These are phyloP conservation scores for Hyposoter dolosus DNA, from an alignment of 2,888 invertebrate genomes.

Conservation along the genomic window DNA sequence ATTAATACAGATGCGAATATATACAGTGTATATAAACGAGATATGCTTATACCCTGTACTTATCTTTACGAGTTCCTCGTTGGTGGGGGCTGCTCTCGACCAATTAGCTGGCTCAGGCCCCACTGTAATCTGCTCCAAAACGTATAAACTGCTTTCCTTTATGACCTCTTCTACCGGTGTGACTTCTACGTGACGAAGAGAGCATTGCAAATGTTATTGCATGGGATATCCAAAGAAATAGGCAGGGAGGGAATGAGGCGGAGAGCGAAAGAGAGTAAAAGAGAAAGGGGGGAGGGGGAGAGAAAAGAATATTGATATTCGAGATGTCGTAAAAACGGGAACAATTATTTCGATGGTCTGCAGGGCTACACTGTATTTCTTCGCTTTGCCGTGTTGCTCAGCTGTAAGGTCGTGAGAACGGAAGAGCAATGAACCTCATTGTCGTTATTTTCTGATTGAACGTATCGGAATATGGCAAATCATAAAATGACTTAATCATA, in stretches of 20 bases:
- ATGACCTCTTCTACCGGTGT: neutral
- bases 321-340: conserved; percentile 27
- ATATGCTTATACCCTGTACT: conserved; percentile 46
- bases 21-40: conserved; percentile 28
- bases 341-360: conserved; percentile 14
- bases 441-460: neutral
- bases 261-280: neutral
- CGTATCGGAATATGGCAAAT: conserved; percentile 12
- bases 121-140: conserved; percentile 48
- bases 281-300: neutral
- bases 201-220: conserved; percentile 29
- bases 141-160: conserved; percentile 42
- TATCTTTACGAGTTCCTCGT: conserved; percentile 57
- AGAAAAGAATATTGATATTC: conserved; percentile 27
- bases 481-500: conserved; percentile 25
- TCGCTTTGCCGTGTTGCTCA: neutral
- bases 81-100: conserved; percentile 34
- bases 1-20: conserved; percentile 44
- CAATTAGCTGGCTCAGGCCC: conserved; percentile 56
- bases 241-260: neutral
- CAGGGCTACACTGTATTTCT: neutral
- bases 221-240: conserved; percentile 20
- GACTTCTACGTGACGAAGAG: conserved; percentile 12
- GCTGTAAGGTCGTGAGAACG: neutral
- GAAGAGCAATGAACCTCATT: neutral